Base-by-base conservation (phyloP, 2,888 invertebrate species). In the Dasypolia templi region DNA sequence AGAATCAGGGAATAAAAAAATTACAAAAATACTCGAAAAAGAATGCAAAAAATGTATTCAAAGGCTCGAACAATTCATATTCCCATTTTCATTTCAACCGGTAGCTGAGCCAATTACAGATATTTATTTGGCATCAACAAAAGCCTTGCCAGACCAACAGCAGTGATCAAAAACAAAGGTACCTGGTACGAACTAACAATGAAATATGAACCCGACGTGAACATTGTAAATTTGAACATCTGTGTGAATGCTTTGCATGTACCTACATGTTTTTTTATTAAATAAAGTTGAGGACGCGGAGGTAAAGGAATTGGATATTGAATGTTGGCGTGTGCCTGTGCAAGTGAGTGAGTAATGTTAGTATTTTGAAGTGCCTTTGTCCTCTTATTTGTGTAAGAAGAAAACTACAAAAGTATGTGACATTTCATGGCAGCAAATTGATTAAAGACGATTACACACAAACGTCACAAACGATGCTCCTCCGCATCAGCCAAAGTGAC, bases 81-180 rank as follows among this genome's bases (percentile, higher is more conserved):
- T 75, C 58, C 39, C 56, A 26, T 70, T 76, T 82, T 46, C 61
- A 77, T 79, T 73, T 72, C 22, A 32, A 64, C 56, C 61, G 65
- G 68, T 66, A 66, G 70, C 77, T 42, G 63, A 73, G 72, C 67
- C 75, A 78, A 79, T 79, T 78, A 77, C 26, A 85, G 62, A 75
- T 83, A 85, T 83, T 85, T 84, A 85, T 85, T 83, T 83, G 72
- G 44, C 56, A 74, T 83, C 72, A 75, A 77, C 80, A 86, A 83
- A 70, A 67, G 66, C 77, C 64, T 73, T 68, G 32, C 53, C 67
- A 61, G 62, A 61, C 62, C 65, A 63, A 69, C 55, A 49, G 62
- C 17, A 64, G 75, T 84, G 78, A 78, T 78, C 73, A 78, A 78
- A 83, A 77, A 84, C 82, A 81, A 84, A 82, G 63, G 82, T 46